Percentiles rank a stretch among this genome's conserved stretches.
Evolutionary conservation across 2,888 invertebrate species (phyloP).

Genomic region (Mongoloraphidia duomilia): DNA sequence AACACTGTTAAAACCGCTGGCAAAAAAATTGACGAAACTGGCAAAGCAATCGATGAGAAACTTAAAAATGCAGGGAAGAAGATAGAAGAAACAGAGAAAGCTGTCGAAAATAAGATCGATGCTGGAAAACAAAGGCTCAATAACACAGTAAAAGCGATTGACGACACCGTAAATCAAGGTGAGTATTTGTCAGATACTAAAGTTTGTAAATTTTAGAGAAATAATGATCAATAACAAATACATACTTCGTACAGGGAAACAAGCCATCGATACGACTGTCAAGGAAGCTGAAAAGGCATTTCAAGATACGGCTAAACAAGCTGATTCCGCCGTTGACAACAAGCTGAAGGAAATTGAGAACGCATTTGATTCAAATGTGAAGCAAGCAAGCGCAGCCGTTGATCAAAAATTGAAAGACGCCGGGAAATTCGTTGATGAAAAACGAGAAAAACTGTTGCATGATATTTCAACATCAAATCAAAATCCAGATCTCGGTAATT

Average conservation of each 20-base stretch:
- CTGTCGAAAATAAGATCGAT: slow-evolving; percentile 22
- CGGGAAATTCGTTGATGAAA: slow-evolving; percentile 14
- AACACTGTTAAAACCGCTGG: slow-evolving; percentile 5
- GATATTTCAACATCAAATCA: too few relatives aligned
- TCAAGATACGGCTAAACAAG: slow-evolving; percentile 13
- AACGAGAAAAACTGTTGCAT: slow-evolving; percentile 16
- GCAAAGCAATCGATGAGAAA: slow-evolving; percentile 4
- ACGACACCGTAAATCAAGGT: slow-evolving; percentile 11
- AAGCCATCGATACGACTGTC: slow-evolving; percentile 11
- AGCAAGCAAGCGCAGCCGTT: slow-evolving; percentile 12
- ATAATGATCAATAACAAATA: slow-evolving; percentile 1
- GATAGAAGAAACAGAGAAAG: slow-evolving; percentile 25
- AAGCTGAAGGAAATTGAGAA: slow-evolving; percentile 11
- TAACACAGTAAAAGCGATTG: slow-evolving; percentile 10
- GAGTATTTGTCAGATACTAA: neutral
- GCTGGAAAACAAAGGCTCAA: slow-evolving; percentile 9
- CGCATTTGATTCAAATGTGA: slow-evolving; percentile 10
- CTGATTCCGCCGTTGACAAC: slow-evolving; percentile 6
- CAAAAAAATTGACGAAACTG: slow-evolving; percentile 6
- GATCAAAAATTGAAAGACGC: slow-evolving; percentile 14
- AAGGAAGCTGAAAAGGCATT: slow-evolving; percentile 12
- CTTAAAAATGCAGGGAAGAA: slow-evolving; percentile 1
- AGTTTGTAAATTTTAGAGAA: neutral
- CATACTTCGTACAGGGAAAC: slow-evolving; percentile 8
- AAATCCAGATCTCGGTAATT: too few relatives aligned